Base-by-base conservation (phyloP, 1,140 invertebrate genomes). In the Tetramorium alpestre region DNA sequence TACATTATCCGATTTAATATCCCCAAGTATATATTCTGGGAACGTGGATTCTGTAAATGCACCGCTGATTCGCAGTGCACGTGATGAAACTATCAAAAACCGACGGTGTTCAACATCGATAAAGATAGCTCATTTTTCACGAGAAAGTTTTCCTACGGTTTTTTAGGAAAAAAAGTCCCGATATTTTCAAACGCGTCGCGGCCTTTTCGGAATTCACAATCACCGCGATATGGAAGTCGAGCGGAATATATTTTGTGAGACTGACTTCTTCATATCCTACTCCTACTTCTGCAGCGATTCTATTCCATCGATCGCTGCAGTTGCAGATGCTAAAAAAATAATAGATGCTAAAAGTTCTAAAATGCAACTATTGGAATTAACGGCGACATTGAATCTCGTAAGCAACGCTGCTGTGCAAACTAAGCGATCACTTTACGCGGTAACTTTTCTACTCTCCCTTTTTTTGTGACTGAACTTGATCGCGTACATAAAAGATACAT, bases 1-100 rank as follows among this genome's bases (percentile, higher is more conserved):
- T 33, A 47, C 1, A 51, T 65, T 65, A 38, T 18, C 33, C 28
- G 28, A 65, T 69, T 41, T 81, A 69, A 69, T 81, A 67, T 56
- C 22, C 3, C 3, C 2, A 3, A 75, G 1, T 41, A 11, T 18
- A 38, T 7, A 62, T 47, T 22, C 13, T 3, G 1, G 1, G 5
- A 25, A n/a, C 18, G n/a, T 10, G 51, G 18, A 62, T 28, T 28
- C 22, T 22, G 25, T 5, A 1, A 33, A 33, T 33, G 54, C 28
- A 41, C 13, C 13, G 47, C 7, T 38, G 41, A 33, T 78, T 49
- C 7, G 64, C 16, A 2, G 22, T 22, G n/a, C 13, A 18, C 33
- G 22, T 28, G 49, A 69, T 69, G 10, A 44, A 69, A 67, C 33
- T 56, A 13, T n/a, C n/a, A 44, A 54, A 69, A 81, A 56, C 13